These are phyloP conservation scores for Budorcas taxicolor DNA, from an alignment of 2,113 vertebrate genomes.

Conservation along the genomic window DNA sequence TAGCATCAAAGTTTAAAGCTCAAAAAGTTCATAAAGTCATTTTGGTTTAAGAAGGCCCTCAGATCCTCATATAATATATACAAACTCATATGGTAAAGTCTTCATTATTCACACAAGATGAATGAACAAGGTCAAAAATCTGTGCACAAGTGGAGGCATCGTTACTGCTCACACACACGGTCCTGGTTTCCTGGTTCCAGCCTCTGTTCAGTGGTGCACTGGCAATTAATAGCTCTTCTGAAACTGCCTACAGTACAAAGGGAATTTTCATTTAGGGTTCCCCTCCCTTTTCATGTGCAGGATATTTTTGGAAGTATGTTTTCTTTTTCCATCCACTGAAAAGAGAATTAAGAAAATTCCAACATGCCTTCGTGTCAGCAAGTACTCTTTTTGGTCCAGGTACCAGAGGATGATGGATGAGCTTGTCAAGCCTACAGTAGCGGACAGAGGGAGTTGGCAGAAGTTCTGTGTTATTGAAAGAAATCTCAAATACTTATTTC, in stretches of 20 bases:
- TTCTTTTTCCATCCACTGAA: constrained; percentile 62
- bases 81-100: not conserved
- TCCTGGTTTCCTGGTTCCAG: not conserved
- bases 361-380: constrained; percentile 71
- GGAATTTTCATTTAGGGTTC: constrained; percentile 48
- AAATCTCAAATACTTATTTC: constrained; percentile 86
- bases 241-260: constrained; percentile 62
- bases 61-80: not conserved
- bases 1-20: not conserved
- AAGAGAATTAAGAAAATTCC: constrained; percentile 80
- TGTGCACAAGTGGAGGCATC: not conserved
- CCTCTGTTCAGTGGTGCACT: not conserved
- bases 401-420: constrained; percentile 81
- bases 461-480: constrained; percentile 81
- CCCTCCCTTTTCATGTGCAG: constrained; percentile 55
- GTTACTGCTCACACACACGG: not conserved
- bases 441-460: constrained; percentile 80
- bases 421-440: constrained; percentile 74
- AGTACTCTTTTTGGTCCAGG: constrained; percentile 77
- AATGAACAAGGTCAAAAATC: not conserved
- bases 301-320: constrained; percentile 69
- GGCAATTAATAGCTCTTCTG: constrained; percentile 48
- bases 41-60: not conserved
- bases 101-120: constrained; percentile 38
- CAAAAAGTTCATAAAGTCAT: not conserved